Conservation (phyloP, 1,140 invertebrate species). For the Conopomorpha cramerella region DNA sequence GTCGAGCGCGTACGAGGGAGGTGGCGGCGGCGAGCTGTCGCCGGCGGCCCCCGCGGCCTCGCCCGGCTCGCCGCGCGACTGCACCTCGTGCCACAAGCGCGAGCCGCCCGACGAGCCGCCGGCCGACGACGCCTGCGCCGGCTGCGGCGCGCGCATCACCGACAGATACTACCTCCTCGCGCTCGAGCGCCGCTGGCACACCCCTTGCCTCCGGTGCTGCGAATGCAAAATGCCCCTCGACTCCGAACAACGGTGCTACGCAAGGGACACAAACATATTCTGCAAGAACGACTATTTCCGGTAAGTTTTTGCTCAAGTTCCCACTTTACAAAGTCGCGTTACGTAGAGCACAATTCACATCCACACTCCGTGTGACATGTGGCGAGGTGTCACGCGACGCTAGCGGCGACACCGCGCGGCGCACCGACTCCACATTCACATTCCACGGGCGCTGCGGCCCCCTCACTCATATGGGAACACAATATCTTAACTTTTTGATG, state of each 20-base stretch:
- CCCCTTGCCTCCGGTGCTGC: conserved; percentile 87
- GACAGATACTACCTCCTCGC: conserved; percentile 93
- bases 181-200: conserved; percentile 92
- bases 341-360: too few species aligned
- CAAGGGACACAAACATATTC: conserved; percentile 92
- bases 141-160: conserved; percentile 81
- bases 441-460: too few species aligned
- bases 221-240: conserved; percentile 89
- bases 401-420: too few species aligned
- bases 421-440: too few species aligned
- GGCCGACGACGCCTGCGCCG: conserved; percentile 72
- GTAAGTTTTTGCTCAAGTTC: too few species aligned
- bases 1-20: conserved; percentile 71
- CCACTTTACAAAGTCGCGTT: too few species aligned
- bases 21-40: conserved; percentile 70
- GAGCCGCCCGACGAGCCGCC: conserved; percentile 52
- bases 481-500: too few species aligned
- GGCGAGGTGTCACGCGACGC: too few species aligned
- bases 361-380: too few species aligned
- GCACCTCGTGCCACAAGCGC: conserved; percentile 52
- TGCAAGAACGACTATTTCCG: conserved; percentile 98
- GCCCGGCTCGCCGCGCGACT: conserved; percentile 55
- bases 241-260: conserved; percentile 91
- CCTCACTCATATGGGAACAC: too few species aligned
- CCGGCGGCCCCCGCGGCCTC: conserved; percentile 69